These are phyloP conservation scores for Hemicentrotus pulcherrimus DNA, from an alignment of 35 echinoderm and acorn worm genomes.

Conservation along the genomic window DNA sequence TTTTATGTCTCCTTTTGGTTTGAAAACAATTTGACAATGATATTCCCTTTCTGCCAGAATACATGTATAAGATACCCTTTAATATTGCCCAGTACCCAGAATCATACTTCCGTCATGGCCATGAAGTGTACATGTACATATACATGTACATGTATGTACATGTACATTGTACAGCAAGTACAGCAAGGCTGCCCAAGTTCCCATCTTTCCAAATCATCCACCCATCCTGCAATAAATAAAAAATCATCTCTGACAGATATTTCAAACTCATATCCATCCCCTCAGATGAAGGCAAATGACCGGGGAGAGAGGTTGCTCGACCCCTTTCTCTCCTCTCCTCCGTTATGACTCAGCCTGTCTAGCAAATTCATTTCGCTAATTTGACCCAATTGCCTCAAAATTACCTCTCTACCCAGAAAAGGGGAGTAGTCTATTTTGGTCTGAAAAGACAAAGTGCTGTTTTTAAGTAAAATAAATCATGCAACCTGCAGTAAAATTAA, in stretches of 20 bases:
- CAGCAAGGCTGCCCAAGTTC: background rate
- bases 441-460: background rate
- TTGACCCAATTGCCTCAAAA: background rate
- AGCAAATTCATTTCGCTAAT: background rate
- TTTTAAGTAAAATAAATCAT: background rate
- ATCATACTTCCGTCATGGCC: too few species aligned
- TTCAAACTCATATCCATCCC: background rate
- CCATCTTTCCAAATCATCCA: background rate
- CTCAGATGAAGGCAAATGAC: background rate
- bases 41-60: too few species aligned
- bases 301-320: background rate
- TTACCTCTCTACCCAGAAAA: background rate
- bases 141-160: background rate
- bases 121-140: background rate
- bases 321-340: background rate
- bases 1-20: too few species aligned
- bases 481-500: background rate
- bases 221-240: background rate
- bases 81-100: too few species aligned
- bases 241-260: background rate
- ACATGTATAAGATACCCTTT: too few species aligned
- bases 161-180: background rate
- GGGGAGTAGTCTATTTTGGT: background rate
- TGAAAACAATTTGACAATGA: too few species aligned
- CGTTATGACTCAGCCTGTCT: background rate